phyloP scores from a whole-genome alignment of 92 coral and sea anemone genomes.

The Epizoanthus scotinus region DNA sequence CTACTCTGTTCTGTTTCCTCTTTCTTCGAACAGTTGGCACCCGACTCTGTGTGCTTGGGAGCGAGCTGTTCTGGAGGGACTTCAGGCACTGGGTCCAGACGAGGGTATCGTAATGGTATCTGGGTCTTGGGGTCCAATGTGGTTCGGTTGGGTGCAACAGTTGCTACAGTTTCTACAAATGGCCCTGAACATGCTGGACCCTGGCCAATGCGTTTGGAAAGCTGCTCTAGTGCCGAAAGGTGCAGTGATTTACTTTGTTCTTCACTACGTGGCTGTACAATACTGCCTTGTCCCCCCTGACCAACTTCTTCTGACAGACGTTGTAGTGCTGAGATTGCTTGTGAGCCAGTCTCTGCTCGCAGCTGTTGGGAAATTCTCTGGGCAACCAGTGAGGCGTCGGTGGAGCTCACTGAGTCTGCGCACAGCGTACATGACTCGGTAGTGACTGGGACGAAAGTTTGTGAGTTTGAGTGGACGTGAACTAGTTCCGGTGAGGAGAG shows the following conservation, averaged over 20 bases:
- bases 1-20: background rate
- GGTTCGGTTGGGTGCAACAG: background rate
- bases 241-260: conserved; percentile 22
- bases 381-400: background rate
- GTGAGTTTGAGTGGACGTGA: background rate
- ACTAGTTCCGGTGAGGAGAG: background rate
- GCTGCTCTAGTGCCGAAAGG: conserved; percentile 55
- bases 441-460: background rate
- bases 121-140: conserved; percentile 7
- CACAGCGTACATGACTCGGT: background rate
- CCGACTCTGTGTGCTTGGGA: background rate
- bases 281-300: background rate
- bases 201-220: conserved; percentile 49
- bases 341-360: conserved; percentile 61
- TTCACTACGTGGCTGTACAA: background rate
- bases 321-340: conserved; percentile 69
- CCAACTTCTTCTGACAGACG: conserved; percentile 70
- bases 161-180: background rate
- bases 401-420: background rate
- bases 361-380: background rate
- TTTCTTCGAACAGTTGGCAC: background rate
- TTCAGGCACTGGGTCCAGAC: conserved; percentile 2
- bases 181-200: conserved; percentile 11
- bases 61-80: background rate
- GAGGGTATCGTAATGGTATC: conserved; percentile 18